Base-by-base conservation (phyloP, 92 coral and sea anemone species). In the Phymanthus crucifer region DNA sequence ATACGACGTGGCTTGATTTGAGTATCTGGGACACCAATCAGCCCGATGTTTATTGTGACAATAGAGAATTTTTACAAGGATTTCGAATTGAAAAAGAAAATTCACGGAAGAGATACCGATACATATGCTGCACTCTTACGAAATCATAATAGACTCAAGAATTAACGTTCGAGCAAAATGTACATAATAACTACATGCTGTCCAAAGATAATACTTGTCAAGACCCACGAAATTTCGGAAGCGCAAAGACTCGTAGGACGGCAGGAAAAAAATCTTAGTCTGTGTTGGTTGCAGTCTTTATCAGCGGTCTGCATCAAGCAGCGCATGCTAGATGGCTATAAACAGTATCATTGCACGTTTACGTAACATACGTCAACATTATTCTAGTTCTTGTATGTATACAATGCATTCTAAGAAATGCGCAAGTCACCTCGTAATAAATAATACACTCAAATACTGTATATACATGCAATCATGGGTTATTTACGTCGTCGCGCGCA, bases 1-100 rank as follows among this genome's bases (percentile, higher is more conserved):
- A 90, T 77, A 95, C 96, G 17, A 74, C 66, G 32, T 95, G 99
- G 99, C 70, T 95, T n/a, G 76, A 80, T 34, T 72, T 70, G 16
- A 73, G 65, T 23, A 58, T 70, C 37, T 95, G 99, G 99, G 81
- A 90, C 26, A 46, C 75, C 2, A 33, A 80, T 21, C 80, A 84
- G 21, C 94, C 94, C 1, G 97, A 92, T 13, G 92, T 92, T 10
- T 86, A 78, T 70, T 92, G 97, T 43, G 91, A 92, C 47, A 90
- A 85, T 50, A 81, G 78, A 56, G 94, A 92, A 72, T 92, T 90
- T 50, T 68, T 92, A 61, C 97, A 92, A 73, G 92, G 97, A 12
- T 90, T 90, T 84, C 85, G 83, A 50, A 69, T 85, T 9, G 83
- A 92, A 69, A 78, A 85, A 73, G 74, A 56, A 52, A 65, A 70